These are phyloP conservation scores for Lochmaea crataegi DNA, from an alignment of 2,888 invertebrate species.

Conservation along the genomic window DNA sequence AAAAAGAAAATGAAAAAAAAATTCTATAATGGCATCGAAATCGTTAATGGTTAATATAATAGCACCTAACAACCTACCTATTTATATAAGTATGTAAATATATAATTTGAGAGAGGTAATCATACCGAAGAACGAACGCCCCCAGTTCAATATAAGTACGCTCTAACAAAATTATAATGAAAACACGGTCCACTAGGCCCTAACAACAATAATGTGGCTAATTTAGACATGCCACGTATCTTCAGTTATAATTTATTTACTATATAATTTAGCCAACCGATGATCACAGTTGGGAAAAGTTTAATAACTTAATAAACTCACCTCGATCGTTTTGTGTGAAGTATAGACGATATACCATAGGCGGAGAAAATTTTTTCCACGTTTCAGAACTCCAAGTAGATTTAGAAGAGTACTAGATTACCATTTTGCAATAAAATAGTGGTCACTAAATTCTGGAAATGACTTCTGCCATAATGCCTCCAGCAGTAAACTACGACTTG, in stretches of 20 bases:
- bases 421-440: no score
- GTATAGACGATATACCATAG: slow-evolving; percentile 28
- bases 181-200: slow-evolving; percentile 54
- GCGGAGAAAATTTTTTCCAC: not conserved
- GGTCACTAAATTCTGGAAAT: no score
- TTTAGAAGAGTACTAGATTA: no score
- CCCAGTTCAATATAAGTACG: slow-evolving; percentile 53
- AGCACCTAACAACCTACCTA: slow-evolving; percentile 48
- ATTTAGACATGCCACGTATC: slow-evolving; percentile 44
- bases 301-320: slow-evolving; percentile 62
- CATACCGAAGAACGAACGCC: slow-evolving; percentile 50
- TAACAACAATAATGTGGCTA: slow-evolving; percentile 54
- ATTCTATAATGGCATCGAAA: slow-evolving; percentile 33
- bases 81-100: slow-evolving; percentile 54
- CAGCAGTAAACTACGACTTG: no score
- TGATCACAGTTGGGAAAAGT: slow-evolving; percentile 61
- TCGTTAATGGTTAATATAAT: slow-evolving; percentile 30
- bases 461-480: no score
- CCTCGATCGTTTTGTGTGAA: slow-evolving; percentile 42
- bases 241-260: slow-evolving; percentile 46
- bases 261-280: slow-evolving; percentile 60
- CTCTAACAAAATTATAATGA: slow-evolving; percentile 53
- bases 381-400: no score
- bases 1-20: not conserved
- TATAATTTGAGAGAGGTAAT: slow-evolving; percentile 50